Conservation (phyloP, 2,888 invertebrate genomes). For the Branchellion lobata region DNA sequence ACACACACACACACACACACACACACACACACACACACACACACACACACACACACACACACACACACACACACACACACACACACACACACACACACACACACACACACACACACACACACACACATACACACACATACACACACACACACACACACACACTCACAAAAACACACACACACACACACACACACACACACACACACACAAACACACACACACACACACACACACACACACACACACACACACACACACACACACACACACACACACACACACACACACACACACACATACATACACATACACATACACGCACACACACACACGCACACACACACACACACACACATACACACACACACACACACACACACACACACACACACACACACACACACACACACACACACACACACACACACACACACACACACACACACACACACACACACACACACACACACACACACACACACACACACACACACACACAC, state of each 20-base stretch:
- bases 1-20: background rate
- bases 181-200: background rate
- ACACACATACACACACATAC: conserved; percentile 6
- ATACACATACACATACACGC: conserved; percentile 1
- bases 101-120: conserved; percentile 12
- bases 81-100: conserved; percentile 4
- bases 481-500: conserved; percentile 17
- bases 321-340: conserved; percentile 23
- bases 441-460: conserved; percentile 8
- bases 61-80: conserved; percentile 18
- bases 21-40: conserved; percentile 18
- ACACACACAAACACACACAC: background rate
- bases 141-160: conserved; percentile 29
- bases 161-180: conserved; percentile 9
- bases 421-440: conserved; percentile 15
- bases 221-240: conserved; percentile 17
- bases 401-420: conserved; percentile 15
- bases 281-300: conserved; percentile 3
- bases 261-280: conserved; percentile 15
- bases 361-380: conserved; percentile 11
- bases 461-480: conserved; percentile 15
- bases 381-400: conserved; percentile 4
- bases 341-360: conserved; percentile 25
- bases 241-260: conserved; percentile 18
- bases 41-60: conserved; percentile 18